A percentile compares a stretch with the other conserved stretches of the same genome.
These are phyloP conservation scores for Leucoptera coffeella DNA, from an alignment of 2,888 invertebrate species.

Conservation along the genomic window DNA sequence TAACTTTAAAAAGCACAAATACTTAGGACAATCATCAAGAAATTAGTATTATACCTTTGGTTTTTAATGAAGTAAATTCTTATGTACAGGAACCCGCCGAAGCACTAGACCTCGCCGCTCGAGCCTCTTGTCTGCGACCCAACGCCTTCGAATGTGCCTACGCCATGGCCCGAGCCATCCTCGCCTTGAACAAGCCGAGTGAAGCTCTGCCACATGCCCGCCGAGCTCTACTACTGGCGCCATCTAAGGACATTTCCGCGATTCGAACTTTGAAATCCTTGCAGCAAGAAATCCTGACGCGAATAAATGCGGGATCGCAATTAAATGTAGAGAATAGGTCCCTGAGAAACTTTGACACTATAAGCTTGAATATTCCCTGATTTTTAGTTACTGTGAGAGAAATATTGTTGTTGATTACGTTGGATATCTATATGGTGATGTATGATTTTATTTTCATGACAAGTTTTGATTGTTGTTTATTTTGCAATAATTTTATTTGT, in stretches of 20 bases:
- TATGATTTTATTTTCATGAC: too few relatives aligned
- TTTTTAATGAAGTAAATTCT: background rate
- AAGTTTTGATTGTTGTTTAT: too few relatives aligned
- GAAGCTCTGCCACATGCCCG: conserved; percentile 79
- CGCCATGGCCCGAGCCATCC: conserved; percentile 80
- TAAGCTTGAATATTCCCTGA: conserved; percentile 39
- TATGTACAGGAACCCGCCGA: conserved; percentile 67
- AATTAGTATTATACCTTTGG: background rate
- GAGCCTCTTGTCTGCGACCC: conserved; percentile 77
- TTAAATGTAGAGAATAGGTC: conserved; percentile 31
- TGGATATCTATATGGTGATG: too few relatives aligned
- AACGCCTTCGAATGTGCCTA: conserved; percentile 91
- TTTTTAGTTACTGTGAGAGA: background rate
- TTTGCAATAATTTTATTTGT: too few relatives aligned
- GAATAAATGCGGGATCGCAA: conserved; percentile 41
- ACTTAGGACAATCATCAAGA: too few relatives aligned
- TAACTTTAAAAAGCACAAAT: too few relatives aligned
- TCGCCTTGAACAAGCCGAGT: conserved; percentile 67
- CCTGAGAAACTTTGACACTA: conserved; percentile 39
- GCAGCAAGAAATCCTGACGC: conserved; percentile 62
- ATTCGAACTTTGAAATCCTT: conserved; percentile 66
- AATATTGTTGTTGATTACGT: too few relatives aligned
- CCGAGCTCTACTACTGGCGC: conserved; percentile 70
- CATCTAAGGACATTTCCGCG: conserved; percentile 65
- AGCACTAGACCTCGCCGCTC: conserved; percentile 82